Evolutionary conservation across 2,113 vertebrate species (phyloP).

Genomic region (Labeo catla): DNA sequence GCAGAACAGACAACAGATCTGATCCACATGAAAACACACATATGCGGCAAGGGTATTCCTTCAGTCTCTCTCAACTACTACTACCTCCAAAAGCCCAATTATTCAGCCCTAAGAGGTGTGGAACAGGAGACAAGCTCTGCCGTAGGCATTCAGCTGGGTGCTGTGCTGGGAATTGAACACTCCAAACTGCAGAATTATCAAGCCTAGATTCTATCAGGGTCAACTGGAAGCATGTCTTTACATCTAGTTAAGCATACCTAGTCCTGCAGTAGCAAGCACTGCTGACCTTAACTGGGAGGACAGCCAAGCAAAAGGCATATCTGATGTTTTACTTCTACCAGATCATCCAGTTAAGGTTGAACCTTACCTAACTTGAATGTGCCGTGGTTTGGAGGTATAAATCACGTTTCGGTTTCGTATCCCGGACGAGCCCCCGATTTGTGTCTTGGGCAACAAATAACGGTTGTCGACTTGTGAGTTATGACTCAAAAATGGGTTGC

Average conservation of each 20-base stretch:
- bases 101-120: background rate
- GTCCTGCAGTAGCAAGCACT: background rate
- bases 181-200: slow-evolving; percentile 3
- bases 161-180: background rate
- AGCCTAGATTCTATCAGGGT: slow-evolving; percentile 22
- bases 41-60: background rate
- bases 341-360: background rate
- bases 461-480: background rate
- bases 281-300: background rate
- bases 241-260: background rate
- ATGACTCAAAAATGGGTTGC: background rate
- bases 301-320: background rate
- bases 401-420: background rate
- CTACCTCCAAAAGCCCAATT: background rate
- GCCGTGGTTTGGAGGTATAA: background rate
- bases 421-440: background rate
- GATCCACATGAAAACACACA: slow-evolving; percentile 27
- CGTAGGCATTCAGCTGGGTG: background rate
- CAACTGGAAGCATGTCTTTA: background rate
- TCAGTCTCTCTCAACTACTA: background rate
- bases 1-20: slow-evolving; percentile 25
- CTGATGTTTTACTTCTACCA: background rate
- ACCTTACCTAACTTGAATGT: background rate
- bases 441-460: background rate
- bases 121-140: background rate